Evolutionary conservation across 2,797 vertebrate genomes (phyloP).

Genomic region (Thunnus albacares): DNA sequence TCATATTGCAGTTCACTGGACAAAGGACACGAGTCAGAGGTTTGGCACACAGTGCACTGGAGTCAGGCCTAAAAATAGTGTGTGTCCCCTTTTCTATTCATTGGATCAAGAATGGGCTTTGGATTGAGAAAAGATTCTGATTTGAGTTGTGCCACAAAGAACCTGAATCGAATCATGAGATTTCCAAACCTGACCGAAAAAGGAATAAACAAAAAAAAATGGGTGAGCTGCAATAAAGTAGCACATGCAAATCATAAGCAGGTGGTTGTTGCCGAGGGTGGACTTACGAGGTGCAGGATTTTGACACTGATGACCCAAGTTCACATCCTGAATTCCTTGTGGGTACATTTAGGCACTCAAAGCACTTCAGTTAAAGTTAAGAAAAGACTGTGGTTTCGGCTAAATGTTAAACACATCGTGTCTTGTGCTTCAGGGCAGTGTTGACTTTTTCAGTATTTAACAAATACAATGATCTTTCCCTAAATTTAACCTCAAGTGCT

Average conservation of each 20-base stretch:
- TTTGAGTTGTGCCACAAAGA: not conserved
- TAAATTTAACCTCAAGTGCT: not conserved
- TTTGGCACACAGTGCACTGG: not conserved
- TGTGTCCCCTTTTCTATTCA: not conserved
- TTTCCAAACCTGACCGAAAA: not conserved
- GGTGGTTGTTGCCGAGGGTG: not conserved
- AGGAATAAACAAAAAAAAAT: not conserved
- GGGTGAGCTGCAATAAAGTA: not conserved
- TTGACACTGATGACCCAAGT: not conserved
- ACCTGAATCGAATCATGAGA: not conserved
- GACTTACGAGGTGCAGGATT: not conserved
- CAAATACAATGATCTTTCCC: not conserved
- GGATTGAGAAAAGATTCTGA: not conserved
- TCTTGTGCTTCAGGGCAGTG: not conserved
- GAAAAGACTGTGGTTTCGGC: not conserved
- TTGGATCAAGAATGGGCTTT: not conserved
- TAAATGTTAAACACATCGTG: not conserved
- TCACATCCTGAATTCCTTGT: not conserved
- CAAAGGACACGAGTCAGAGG: not conserved
- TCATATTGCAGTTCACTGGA: constrained; percentile 4
- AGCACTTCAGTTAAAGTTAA: not conserved
- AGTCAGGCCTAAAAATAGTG: constrained; percentile 2
- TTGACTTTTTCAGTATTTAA: not conserved
- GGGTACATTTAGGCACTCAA: constrained; percentile 9
- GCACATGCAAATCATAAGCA: not conserved